Base-by-base conservation (phyloP, 2,113 vertebrate species). In the Parus major region DNA sequence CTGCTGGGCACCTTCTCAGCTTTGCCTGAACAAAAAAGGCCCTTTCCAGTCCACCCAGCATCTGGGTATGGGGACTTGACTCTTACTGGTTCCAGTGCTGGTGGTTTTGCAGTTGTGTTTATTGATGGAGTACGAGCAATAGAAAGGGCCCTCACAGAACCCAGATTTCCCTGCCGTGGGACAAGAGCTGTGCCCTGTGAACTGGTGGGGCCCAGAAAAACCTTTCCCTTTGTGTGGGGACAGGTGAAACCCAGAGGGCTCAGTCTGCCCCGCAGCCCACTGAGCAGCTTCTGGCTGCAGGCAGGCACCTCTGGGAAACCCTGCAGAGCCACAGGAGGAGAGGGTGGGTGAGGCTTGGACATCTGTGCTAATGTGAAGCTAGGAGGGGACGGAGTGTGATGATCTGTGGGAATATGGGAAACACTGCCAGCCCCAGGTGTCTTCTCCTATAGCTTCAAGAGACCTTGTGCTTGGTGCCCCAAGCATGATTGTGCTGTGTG, bases 381-480 rank as follows among this genome's bases (percentile, higher is more conserved):
- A 39, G 42, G 44, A 71, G 21, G 10, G 17, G 42, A 53, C 23
- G 29, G n/a, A 44, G 33, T 14, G 29, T 15, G 35, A 25, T 15
- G 31, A 55, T 15, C 50, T 56, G 13, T 3, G 3, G 41, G 47
- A 52, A 41, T 21, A 16, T 11, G 33, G n/a, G 60, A 25, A 36
- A 55, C 16, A 2, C 28, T 46, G 28, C 24, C 46, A 36, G 64
- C 22, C 35, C 11, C 1, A 3, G 5, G 5, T 28, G 17, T 50
- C 36, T 56, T 61, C 28, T 49, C 12, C 6, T 3, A 35, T 33
- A 29, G 10, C 27, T n/a, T 42, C 12, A 21, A 72, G 50, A 70
- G 61, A 23, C 21, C 7, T 70, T 2, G 8, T 3, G 21, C 53
- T 5, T 9, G 2, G 15, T 36, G 57, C 11, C 41, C 27, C 0